Evolutionary conservation across 2,113 vertebrate species (phyloP).

Genomic region (Cyanoramphus novaezelandiae): DNA sequence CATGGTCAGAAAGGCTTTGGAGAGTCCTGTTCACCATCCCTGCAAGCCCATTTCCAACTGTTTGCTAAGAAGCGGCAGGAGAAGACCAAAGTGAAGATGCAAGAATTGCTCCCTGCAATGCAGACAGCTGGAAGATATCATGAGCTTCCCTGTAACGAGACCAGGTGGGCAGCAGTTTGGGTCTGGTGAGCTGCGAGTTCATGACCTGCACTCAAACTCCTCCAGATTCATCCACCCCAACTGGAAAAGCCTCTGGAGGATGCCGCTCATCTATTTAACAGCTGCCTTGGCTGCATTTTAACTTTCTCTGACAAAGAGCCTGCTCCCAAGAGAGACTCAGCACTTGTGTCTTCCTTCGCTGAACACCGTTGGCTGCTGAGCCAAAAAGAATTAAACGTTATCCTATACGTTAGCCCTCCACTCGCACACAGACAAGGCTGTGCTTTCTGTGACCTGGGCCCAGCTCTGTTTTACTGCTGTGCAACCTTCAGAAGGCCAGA

Average conservation of each 20-base stretch:
- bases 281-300: slow-evolving; percentile 33
- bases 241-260: slow-evolving; percentile 30
- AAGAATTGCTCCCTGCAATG: not conserved
- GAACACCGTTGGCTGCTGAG: not conserved
- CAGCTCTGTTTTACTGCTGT: not conserved
- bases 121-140: slow-evolving; percentile 64
- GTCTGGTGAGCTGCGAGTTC: slow-evolving; percentile 42
- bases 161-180: slow-evolving; percentile 53
- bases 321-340: not conserved
- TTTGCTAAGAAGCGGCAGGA: not conserved
- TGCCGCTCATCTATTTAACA: slow-evolving; percentile 35
- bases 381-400: not conserved
- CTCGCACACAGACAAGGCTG: not conserved
- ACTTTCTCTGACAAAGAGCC: slow-evolving; percentile 37
- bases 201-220: slow-evolving; percentile 55
- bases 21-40: not conserved
- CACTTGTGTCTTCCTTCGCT: not conserved
- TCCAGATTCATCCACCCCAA: slow-evolving; percentile 47
- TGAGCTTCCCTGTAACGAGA: slow-evolving; percentile 4
- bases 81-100: not conserved
- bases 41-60: not conserved
- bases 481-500: accelerated
- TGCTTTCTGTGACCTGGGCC: not conserved
- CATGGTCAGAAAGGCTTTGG: not conserved
- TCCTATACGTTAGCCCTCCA: not conserved